phyloP scores from a whole-genome alignment of 2,888 invertebrate species.

The Parnassius mnemosyne region DNA sequence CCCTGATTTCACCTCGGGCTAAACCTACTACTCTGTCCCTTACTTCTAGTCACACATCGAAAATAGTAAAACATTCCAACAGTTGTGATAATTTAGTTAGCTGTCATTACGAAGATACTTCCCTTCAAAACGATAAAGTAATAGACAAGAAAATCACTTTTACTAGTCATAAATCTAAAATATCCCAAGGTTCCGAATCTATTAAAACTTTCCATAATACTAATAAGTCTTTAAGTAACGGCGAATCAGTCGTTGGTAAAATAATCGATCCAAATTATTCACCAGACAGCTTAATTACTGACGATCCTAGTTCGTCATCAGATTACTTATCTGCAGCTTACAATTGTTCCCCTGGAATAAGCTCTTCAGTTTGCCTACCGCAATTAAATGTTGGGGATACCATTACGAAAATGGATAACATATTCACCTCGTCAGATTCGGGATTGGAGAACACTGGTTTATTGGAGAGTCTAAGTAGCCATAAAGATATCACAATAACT shows the following conservation, averaged over 20 bases:
- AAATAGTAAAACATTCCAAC: conserved; percentile 65
- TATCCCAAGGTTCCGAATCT: conserved; percentile 30
- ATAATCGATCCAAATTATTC: conserved; percentile 51
- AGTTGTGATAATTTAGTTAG: conserved; percentile 62
- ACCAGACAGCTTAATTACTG: conserved; percentile 65
- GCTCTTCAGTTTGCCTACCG: conserved; percentile 41
- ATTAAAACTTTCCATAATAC: conserved; percentile 33
- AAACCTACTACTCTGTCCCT: conserved; percentile 66
- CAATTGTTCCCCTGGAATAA: conserved; percentile 55
- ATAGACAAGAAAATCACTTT: conserved; percentile 32
- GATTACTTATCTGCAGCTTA: conserved; percentile 69
- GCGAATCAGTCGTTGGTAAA: conserved; percentile 42
- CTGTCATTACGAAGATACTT: conserved; percentile 41
- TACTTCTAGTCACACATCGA: conserved; percentile 64
- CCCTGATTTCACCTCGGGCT: conserved; percentile 42
- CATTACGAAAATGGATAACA: conserved; percentile 63
- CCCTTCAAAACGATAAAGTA: conserved; percentile 30
- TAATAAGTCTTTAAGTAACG: conserved; percentile 31
- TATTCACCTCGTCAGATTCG: conserved; percentile 68
- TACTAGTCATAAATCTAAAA: conserved; percentile 40
- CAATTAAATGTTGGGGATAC: conserved; percentile 56
- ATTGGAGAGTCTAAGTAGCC: conserved; percentile 60
- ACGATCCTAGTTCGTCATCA: conserved; percentile 68
- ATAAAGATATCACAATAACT: conserved; percentile 62
- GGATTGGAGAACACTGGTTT: conserved; percentile 69